Conservation (phyloP, 2,797 vertebrate genomes). For the Pseudomugil gertrudae region DNA sequence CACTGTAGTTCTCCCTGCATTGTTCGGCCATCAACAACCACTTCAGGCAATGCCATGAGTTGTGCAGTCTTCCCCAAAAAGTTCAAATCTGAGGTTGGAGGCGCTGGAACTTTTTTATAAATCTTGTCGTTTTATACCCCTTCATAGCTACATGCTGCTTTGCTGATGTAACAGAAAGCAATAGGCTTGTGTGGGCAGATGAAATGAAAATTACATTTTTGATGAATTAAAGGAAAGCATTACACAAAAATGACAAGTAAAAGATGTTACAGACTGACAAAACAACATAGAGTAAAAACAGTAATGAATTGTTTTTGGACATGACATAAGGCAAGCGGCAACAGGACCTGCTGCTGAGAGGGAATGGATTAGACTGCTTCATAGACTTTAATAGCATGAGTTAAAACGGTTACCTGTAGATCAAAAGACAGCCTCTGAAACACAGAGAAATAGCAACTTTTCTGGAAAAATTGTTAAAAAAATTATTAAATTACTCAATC, state of each 20-base stretch:
- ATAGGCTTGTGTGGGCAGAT: conserved; percentile 28
- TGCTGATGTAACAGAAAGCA: conserved; percentile 53
- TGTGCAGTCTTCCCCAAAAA: not conserved
- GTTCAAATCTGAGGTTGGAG: not conserved
- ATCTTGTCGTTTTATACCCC: not conserved
- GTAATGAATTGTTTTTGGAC: conserved; percentile 36
- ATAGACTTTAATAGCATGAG: conserved; percentile 41
- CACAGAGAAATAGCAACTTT: not conserved
- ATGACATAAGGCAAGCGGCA: conserved; percentile 27
- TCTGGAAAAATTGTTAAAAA: not conserved
- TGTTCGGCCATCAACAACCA: conserved; percentile 9
- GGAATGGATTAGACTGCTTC: conserved; percentile 37
- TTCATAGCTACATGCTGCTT: conserved; percentile 12
- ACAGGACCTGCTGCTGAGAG: conserved; percentile 20
- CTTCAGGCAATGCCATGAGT: conserved; percentile 5
- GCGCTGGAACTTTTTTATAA: conserved; percentile 26
- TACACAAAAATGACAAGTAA: conserved; percentile 24
- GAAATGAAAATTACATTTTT: conserved; percentile 37
- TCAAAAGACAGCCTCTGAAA: conserved; percentile 35
- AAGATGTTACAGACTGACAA: conserved; percentile 10
- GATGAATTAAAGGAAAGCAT: conserved; percentile 25
- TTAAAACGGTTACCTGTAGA: conserved; percentile 29
- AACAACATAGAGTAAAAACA: conserved; percentile 21
- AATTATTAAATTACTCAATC: no score
- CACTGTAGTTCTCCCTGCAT: conserved; percentile 20